Conservation (phyloP, 2,888 invertebrate species). For the Dermolepida albohirtum region DNA sequence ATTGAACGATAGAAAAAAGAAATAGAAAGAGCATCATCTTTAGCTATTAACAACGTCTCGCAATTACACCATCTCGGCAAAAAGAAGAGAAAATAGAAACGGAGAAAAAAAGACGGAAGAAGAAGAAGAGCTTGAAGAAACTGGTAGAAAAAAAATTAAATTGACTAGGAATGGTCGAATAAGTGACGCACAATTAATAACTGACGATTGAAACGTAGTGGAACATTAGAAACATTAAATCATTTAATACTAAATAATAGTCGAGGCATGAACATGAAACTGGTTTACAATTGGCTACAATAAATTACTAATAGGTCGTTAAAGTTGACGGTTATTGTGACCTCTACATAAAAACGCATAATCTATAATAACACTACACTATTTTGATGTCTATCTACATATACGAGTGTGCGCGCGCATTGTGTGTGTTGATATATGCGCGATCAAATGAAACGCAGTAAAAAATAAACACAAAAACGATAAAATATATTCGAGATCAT, state of each 20-base stretch:
- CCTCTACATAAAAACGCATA: conserved; percentile 27
- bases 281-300: conserved; percentile 47
- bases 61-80: conserved; percentile 11
- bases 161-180: conserved; percentile 26
- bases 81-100: not conserved
- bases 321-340: conserved; percentile 42
- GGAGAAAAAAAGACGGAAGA: not conserved
- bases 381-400: conserved; percentile 7
- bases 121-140: not conserved
- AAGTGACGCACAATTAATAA: conserved; percentile 38
- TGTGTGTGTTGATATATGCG: not conserved
- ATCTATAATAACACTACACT: conserved; percentile 24
- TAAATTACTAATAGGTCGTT: conserved; percentile 48
- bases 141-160: conserved; percentile 8
- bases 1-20: not conserved
- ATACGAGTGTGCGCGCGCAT: too few species aligned
- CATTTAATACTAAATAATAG: conserved; percentile 39
- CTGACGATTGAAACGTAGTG: conserved; percentile 36
- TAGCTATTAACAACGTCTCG: conserved; percentile 25
- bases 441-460: not conserved
- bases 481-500: conserved; percentile 10
- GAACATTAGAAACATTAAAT: conserved; percentile 40
- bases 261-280: conserved; percentile 41
- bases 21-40: conserved; percentile 15
- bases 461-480: conserved; percentile 7